A percentile compares a stretch with the other conserved stretches of the same genome.
phyloP scores from a whole-genome alignment of 1,140 invertebrate species.

The Trachelipus rathkii region DNA sequence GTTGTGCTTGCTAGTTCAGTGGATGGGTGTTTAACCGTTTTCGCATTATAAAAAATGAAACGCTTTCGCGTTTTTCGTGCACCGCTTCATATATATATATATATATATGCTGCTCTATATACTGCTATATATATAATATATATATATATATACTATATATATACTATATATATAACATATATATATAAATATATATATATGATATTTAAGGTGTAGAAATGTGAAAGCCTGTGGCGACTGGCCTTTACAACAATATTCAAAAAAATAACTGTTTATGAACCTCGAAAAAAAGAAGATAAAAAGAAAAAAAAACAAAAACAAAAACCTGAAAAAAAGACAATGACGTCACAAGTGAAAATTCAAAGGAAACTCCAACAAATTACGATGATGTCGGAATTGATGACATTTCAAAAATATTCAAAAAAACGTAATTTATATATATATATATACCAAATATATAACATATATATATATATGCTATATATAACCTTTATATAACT shows the following conservation, averaged over 20 bases:
- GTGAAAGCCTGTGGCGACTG: neutral
- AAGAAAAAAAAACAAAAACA: neutral
- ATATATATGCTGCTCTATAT: constrained; percentile 10
- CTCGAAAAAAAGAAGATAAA: neutral
- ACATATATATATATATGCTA: no score
- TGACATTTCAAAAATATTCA: no score
- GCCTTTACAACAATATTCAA: neutral
- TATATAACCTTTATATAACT: no score
- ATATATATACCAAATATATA: no score
- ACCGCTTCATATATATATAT: constrained; percentile 15
- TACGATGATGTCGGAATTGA: no score
- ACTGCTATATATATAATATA: constrained; percentile 2
- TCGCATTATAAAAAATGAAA: no score
- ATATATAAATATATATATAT: constrained; percentile 3
- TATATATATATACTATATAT: constrained; percentile 15
- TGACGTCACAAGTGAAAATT: no score
- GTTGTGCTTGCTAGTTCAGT: no score
- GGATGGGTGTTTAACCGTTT: no score
- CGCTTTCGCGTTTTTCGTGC: no score
- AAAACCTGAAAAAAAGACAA: neutral
- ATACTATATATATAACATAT: constrained; percentile 12
- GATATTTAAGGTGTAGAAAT: neutral
- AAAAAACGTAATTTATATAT: no score
- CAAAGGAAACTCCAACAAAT: no score
- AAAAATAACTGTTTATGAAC: neutral